Conservation (phyloP, 2,797 vertebrate genomes). For the Etheostoma nigrum region DNA sequence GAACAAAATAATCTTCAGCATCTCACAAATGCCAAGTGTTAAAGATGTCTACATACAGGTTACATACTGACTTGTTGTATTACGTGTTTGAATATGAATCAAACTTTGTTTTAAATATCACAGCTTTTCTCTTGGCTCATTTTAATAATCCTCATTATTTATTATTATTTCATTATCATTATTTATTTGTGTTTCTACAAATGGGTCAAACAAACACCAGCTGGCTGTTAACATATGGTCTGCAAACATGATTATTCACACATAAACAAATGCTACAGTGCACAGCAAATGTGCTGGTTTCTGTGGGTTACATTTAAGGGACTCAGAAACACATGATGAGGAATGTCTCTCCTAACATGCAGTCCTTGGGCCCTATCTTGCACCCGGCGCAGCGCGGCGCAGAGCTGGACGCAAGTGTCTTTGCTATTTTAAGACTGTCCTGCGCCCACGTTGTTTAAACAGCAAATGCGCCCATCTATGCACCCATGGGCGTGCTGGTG, state of each 20-base stretch:
- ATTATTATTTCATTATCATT: too few relatives aligned
- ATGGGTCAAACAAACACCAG: conserved; percentile 29
- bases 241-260: conserved; percentile 23
- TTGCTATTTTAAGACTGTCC: too few relatives aligned
- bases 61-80: not conserved
- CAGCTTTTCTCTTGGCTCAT: not conserved
- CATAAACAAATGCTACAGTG: conserved; percentile 13
- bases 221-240: not conserved
- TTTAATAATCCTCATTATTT: not conserved
- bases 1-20: not conserved
- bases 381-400: too few relatives aligned
- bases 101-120: not conserved
- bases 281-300: not conserved
- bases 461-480: too few relatives aligned
- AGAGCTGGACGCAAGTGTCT: too few relatives aligned
- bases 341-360: conserved; percentile 27
- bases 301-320: not conserved
- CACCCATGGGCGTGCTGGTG: too few relatives aligned
- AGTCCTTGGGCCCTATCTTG: not conserved
- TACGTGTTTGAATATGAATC: not conserved
- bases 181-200: not conserved
- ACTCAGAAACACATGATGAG: conserved; percentile 28
- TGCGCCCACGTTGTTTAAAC: too few relatives aligned
- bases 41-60: not conserved
- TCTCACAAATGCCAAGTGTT: not conserved